Conservation (phyloP, 2,888 invertebrate species). For the Blera fallax region DNA sequence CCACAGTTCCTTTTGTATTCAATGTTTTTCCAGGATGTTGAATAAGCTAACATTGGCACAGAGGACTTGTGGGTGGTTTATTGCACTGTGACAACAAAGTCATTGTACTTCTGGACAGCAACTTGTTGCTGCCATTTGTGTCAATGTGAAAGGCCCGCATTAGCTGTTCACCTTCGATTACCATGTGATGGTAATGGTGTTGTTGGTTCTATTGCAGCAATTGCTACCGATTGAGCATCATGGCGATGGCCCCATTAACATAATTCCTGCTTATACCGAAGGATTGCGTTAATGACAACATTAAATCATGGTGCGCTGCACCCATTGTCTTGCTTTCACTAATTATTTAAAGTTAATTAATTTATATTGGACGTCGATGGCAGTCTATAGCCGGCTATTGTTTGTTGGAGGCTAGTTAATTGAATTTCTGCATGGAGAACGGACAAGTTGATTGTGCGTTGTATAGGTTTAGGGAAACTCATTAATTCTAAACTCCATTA, state of each 20-base stretch:
- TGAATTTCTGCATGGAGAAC: constrained; percentile 35
- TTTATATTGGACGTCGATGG: constrained; percentile 63
- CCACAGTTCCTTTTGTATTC: neutral
- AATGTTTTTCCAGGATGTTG: neutral
- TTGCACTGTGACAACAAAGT: neutral
- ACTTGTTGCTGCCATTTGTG: constrained; percentile 27
- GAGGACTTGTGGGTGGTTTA: neutral
- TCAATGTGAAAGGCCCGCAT: constrained; percentile 10
- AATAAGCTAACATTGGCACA: neutral
- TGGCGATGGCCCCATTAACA: constrained; percentile 35
- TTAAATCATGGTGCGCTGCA: constrained; percentile 49
- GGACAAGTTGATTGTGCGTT: constrained; percentile 3
- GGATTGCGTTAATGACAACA: constrained; percentile 58
- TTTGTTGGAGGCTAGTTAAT: constrained; percentile 46
- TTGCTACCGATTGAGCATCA: neutral
- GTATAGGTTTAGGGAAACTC: neutral
- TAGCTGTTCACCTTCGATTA: constrained; percentile 23
- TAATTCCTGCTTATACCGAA: constrained; percentile 14
- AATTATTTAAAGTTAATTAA: constrained; percentile 66
- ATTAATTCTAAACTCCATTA: constrained; percentile 22
- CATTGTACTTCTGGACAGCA: neutral
- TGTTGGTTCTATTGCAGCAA: neutral
- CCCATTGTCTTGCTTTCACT: constrained; percentile 47
- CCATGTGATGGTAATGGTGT: neutral
- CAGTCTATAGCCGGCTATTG: constrained; percentile 48